phyloP scores from a whole-genome alignment of 2,113 vertebrate genomes.

The Gadus macrocephalus region DNA sequence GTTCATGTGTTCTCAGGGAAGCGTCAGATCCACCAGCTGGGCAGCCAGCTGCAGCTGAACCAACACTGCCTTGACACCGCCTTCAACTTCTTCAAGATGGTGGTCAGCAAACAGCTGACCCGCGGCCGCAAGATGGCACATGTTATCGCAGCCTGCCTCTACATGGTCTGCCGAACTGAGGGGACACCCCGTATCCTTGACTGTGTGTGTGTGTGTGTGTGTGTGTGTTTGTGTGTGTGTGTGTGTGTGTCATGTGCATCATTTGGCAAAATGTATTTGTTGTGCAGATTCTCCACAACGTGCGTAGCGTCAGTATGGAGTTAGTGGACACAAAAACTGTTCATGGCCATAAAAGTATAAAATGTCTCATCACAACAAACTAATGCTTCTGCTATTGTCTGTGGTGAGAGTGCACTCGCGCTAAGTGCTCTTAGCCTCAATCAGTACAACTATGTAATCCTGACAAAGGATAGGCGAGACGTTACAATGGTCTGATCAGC shows the following conservation, averaged over 20 bases:
- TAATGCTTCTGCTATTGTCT: too few relatives aligned
- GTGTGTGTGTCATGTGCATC: too few relatives aligned
- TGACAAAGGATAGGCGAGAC: background rate
- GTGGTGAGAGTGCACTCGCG: too few relatives aligned
- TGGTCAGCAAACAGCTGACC: constrained; percentile 91
- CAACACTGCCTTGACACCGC: constrained; percentile 96
- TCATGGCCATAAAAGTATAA: too few relatives aligned
- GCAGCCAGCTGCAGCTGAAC: constrained; percentile 92
- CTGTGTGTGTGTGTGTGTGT: too few relatives aligned
- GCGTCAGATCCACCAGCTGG: constrained; percentile 93
- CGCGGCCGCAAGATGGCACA: constrained; percentile 89
- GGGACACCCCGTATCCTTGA: constrained; percentile 93
- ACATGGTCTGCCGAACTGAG: constrained; percentile 94
- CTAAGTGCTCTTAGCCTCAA: too few relatives aligned
- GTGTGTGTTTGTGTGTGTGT: too few relatives aligned
- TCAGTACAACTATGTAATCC: background rate
- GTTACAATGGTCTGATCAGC: background rate
- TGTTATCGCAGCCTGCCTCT: constrained; percentile 93
- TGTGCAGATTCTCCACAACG: background rate
- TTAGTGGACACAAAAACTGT: too few relatives aligned
- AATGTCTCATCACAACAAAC: too few relatives aligned
- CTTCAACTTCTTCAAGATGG: constrained; percentile 99
- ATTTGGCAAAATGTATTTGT: background rate
- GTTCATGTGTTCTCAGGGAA: constrained; percentile 70
- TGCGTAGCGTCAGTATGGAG: too few relatives aligned